These are phyloP conservation scores for Charadrius vociferus DNA, from an alignment of 2,113 vertebrate species.

Conservation along the genomic window DNA sequence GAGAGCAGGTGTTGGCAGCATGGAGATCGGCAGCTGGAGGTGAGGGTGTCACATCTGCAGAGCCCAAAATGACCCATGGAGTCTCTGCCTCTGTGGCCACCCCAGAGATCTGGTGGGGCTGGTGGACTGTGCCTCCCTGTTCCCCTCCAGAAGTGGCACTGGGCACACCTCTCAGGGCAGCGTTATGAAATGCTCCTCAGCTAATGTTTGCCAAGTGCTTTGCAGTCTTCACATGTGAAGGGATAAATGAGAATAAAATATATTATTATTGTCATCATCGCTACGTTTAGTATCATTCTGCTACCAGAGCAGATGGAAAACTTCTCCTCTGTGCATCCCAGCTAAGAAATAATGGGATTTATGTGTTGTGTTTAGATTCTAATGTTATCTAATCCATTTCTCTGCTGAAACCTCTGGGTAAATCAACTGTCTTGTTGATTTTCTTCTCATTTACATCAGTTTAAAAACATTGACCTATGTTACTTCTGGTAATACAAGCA, in stretches of 20 bases:
- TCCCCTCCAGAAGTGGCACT: rapidly evolving
- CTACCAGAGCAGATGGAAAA: slow-evolving; percentile 60
- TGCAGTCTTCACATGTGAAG: background rate
- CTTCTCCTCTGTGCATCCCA: slow-evolving; percentile 59
- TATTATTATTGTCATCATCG: background rate
- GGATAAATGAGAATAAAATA: slow-evolving; percentile 53
- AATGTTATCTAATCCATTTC: slow-evolving; percentile 36
- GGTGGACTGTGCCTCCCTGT: background rate
- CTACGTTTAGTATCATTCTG: background rate
- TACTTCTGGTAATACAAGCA: background rate
- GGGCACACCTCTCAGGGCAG: background rate
- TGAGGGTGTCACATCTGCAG: rapidly evolving
- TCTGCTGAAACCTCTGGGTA: slow-evolving; percentile 20
- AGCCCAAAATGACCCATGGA: rapidly evolving
- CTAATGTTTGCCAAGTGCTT: background rate
- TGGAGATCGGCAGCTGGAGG: rapidly evolving
- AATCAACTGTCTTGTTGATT: slow-evolving; percentile 35
- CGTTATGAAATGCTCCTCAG: background rate
- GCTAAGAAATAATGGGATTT: slow-evolving; percentile 54
- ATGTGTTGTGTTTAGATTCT: slow-evolving; percentile 24
- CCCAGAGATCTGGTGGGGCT: background rate
- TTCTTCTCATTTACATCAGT: background rate
- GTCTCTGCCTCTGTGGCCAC: background rate
- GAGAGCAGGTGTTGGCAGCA: background rate
- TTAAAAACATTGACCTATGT: background rate